phyloP scores from a whole-genome alignment of 2,113 vertebrate genomes.

The Phoenicopterus ruber region DNA sequence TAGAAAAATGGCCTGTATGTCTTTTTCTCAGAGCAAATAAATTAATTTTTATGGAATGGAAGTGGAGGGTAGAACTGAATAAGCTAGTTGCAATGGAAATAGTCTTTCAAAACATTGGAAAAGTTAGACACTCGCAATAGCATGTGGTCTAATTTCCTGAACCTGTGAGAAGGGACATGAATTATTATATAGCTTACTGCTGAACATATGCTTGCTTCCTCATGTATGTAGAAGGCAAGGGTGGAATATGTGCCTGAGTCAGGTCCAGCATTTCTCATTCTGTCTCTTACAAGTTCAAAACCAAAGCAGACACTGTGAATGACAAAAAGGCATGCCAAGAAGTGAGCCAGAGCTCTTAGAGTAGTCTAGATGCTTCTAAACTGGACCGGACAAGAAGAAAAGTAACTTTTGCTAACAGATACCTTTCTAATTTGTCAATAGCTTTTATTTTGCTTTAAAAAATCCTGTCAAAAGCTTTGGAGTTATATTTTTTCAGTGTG shows the following conservation, averaged over 20 bases:
- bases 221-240: background rate
- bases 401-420: background rate
- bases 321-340: background rate
- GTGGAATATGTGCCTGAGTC: background rate
- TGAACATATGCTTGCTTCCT: background rate
- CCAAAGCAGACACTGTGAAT: background rate
- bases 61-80: conserved; percentile 10
- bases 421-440: background rate
- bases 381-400: background rate
- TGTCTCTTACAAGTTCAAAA: background rate
- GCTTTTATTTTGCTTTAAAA: background rate
- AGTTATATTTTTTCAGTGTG: background rate
- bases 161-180: conserved; percentile 44
- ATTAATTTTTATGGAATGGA: conserved; percentile 51
- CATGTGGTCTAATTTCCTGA: conserved; percentile 61
- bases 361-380: background rate
- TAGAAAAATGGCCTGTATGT: background rate
- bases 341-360: background rate
- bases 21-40: conserved; percentile 45
- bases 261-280: background rate
- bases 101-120: conserved; percentile 54
- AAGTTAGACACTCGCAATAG: conserved; percentile 38
- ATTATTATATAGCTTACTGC: conserved; percentile 5
- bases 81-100: conserved; percentile 51
- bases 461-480: background rate